Conservation (phyloP, 64 coral and sea anemone species). For the Montipora foliosa region DNA sequence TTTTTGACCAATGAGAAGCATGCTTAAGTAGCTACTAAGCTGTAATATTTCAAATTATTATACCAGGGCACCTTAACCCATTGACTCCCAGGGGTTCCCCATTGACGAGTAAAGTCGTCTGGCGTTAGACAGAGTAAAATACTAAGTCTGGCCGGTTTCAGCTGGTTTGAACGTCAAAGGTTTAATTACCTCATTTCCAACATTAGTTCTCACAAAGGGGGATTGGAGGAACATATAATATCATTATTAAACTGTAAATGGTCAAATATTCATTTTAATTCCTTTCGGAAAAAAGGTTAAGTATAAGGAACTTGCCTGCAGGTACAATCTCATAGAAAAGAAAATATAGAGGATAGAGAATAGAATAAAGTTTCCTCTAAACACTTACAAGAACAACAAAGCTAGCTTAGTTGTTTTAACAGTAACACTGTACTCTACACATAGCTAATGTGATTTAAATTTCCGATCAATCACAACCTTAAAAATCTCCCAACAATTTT, state of each 20-base stretch:
- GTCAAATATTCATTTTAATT: neutral
- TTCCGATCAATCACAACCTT: neutral
- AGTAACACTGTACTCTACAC: neutral
- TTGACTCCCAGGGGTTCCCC: no score
- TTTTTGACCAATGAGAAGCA: no score
- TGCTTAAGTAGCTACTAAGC: neutral
- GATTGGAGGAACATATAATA: neutral
- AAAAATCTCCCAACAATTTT: neutral
- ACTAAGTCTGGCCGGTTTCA: no score
- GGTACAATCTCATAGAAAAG: slow-evolving; percentile 4
- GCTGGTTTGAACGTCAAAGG: no score
- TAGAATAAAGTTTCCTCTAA: slow-evolving; percentile 1
- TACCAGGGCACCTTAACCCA: neutral
- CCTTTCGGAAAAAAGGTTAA: neutral
- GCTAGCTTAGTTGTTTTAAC: neutral
- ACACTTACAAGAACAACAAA: neutral
- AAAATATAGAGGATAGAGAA: slow-evolving; percentile 1
- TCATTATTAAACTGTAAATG: no score
- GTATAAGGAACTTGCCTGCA: neutral
- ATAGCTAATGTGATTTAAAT: neutral
- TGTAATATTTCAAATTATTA: slow-evolving; percentile 19
- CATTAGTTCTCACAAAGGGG: neutral
- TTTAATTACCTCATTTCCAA: no score
- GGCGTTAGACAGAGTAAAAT: neutral
- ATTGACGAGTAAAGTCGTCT: no score